Evolutionary conservation across 2,888 invertebrate species (phyloP).

Genomic region (Arctia plantaginis): DNA sequence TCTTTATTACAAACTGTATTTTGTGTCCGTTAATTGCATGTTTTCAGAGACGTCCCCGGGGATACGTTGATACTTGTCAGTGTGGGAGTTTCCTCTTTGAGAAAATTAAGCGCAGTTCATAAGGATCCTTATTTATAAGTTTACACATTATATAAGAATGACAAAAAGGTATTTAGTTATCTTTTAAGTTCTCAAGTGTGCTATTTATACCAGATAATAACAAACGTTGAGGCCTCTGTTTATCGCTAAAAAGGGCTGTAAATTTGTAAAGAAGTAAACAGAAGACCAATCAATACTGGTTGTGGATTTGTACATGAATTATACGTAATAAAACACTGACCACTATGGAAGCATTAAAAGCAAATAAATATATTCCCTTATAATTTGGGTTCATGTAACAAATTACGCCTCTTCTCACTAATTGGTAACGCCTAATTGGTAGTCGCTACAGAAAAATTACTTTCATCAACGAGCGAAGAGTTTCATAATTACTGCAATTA

Average conservation of each 20-base stretch:
- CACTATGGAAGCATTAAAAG: slow-evolving; percentile 25
- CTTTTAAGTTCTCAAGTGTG: neutral
- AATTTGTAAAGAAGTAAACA: neutral
- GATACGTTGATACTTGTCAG: neutral
- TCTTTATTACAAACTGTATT: neutral
- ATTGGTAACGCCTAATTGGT: slow-evolving; percentile 81
- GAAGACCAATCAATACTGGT: neutral
- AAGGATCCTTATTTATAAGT: neutral
- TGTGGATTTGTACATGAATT: neutral
- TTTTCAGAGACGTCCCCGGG: neutral
- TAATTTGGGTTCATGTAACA: slow-evolving; percentile 73
- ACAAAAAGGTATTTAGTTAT: too few relatives aligned
- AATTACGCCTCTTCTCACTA: slow-evolving; percentile 72
- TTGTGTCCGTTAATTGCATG: neutral
- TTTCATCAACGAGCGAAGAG: slow-evolving; percentile 83
- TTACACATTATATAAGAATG: neutral
- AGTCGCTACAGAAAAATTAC: slow-evolving; percentile 82
- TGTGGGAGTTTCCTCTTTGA: neutral
- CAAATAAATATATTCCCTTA: slow-evolving; percentile 57
- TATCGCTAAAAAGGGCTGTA: neutral
- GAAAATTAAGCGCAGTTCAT: neutral
- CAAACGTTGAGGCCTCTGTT: neutral
- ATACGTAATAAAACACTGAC: slow-evolving; percentile 26
- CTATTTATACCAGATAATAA: neutral
- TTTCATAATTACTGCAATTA: slow-evolving; percentile 83